Base-by-base conservation (phyloP, 37 sponge, comb jelly and placozoan genomes). In the Ephydatia muelleri region DNA sequence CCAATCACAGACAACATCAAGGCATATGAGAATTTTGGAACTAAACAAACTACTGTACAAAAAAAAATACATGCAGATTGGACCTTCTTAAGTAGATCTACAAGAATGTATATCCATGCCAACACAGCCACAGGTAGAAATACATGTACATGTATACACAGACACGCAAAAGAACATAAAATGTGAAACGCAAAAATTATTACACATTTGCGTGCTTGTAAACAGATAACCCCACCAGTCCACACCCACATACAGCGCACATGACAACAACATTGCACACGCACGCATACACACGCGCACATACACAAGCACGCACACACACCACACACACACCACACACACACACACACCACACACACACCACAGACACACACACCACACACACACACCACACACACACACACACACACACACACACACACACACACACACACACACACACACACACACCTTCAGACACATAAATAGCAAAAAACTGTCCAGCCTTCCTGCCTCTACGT, bases 341-440 rank as follows among this genome's bases (percentile, higher is more conserved):
- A 43, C 43, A 73, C 32, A 29, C 74, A 80, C 67, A 38, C 57
- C 57, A 38, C 57, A 48, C 78, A 77, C 48, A 77, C 27, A 25
- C 48, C n/a, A n/a, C n/a, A n/a, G n/a, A 49, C 22, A 48, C 48
- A 77, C 28, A 38, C 43, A 43, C 43, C 3, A n/a, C 67, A 79
- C 79, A 27, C 65, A 79, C 67, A 79, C 79, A 79, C 49, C 68
- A 80, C 68, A 80, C 68, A 80, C 34, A 30, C 67, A 64, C 68
- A 80, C 16, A 11, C 57, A 57, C 57, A 57, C 57, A 57, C 43
- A 43, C 6, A 6, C 43, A 43, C 43, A 43, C 43, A 43, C 43
- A 73, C 32, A 29, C 74, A 80, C 67, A 38, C 57, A 77, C 57
- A 38, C 57, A 48, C 78, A 77, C 48, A 77, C 27, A 25, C 48